These are phyloP conservation scores for Pelmatolapia mariae DNA, from an alignment of 2,113 vertebrate genomes.

Conservation along the genomic window DNA sequence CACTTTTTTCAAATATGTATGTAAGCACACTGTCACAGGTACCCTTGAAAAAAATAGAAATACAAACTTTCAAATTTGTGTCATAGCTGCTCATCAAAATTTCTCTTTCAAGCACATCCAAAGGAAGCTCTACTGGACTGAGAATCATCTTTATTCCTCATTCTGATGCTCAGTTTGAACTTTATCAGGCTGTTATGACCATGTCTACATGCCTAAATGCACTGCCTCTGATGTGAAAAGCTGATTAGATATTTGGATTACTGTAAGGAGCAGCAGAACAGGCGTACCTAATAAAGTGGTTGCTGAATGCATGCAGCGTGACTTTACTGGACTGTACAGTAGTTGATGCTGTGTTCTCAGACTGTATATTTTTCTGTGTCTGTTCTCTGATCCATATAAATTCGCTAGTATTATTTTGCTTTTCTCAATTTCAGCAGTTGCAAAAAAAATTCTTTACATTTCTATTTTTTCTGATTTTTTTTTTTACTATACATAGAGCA, in stretches of 20 bases:
- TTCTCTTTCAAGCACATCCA: rapidly evolving
- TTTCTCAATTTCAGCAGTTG: background rate
- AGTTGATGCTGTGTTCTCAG: background rate
- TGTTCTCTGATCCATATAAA: background rate
- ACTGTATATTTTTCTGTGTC: background rate
- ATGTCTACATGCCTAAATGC: background rate
- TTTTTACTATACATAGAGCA: background rate
- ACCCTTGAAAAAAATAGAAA: background rate
- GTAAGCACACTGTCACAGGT: background rate
- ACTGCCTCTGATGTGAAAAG: background rate
- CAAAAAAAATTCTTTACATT: background rate
- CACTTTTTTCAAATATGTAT: background rate
- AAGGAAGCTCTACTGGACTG: background rate
- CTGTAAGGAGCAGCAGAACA: rapidly evolving
- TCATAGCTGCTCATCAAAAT: background rate
- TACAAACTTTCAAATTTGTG: background rate
- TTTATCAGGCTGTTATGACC: background rate
- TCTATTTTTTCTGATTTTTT: background rate
- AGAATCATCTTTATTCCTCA: background rate
- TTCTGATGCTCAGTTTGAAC: background rate
- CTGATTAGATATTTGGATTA: background rate
- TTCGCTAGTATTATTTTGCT: background rate
- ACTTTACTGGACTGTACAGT: background rate
- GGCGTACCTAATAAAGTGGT: background rate
- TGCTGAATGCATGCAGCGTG: background rate